Base-by-base conservation (phyloP, 2,113 vertebrate species). In the Amblyornis subalaris region DNA sequence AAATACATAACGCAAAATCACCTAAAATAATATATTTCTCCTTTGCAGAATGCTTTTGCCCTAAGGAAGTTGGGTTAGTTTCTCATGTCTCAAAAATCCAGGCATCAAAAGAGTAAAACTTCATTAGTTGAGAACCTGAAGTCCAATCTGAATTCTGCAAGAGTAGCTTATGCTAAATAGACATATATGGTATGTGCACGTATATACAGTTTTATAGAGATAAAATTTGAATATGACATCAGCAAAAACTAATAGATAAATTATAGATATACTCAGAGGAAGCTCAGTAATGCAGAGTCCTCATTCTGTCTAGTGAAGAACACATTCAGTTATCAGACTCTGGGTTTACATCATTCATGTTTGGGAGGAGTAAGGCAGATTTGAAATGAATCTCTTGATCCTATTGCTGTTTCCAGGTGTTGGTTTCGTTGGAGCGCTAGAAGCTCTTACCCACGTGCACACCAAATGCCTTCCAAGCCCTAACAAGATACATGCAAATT, bases 361-460 rank as follows among this genome's bases (percentile, higher is more conserved):
- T 54, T 10, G 5, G 7, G 29, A 60, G 17, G 36, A 38, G 9
- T 18, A 58, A 44, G 33, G 66, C 48, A 82, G 15, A 31, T 45
- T 40, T 33, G 36, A 70, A 77, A 22, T 10, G 7, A 25, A 36
- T 9, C 18, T 53, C 40, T 55, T 64, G 5, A 14, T 24, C 23
- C 7, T 1, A 9, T 10, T n/a, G 14, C n/a, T 40, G 21, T 10
- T 57, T 62, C 20, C 73, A n/a, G 21, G 11, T 8, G 45, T 22
- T 48, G 50, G 28, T 33, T 48, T 62, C 29, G 25, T 18, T 31
- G 70, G 77, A 66, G 17, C 26, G 28, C 26, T 79, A 72, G 35
- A 36, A 82, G 79, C 33, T 47, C 31, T 26, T 7, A 51, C 0
- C 51, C n/a, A 24, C 0, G 0, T 16, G 22, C 29, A 45, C 1